These are phyloP conservation scores for Echeneis naucrates DNA, from an alignment of 2,797 vertebrate genomes.

Conservation along the genomic window DNA sequence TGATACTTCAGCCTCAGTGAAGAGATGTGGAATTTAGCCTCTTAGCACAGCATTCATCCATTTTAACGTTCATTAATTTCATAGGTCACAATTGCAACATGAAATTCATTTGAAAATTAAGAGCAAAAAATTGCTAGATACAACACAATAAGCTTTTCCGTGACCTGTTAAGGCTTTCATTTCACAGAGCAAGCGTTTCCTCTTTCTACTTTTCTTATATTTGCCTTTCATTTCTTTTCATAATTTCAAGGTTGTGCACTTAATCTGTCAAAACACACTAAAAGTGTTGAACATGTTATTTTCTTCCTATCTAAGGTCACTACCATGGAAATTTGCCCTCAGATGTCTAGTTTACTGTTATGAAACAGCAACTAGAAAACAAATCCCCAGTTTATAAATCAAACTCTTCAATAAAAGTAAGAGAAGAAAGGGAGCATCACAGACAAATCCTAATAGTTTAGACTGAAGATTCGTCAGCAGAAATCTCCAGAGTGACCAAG, in stretches of 20 bases:
- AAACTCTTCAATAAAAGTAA: slow-evolving; percentile 18
- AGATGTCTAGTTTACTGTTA: slow-evolving; percentile 26
- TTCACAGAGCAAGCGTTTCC: slow-evolving; percentile 2
- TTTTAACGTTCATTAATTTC: slow-evolving; percentile 61
- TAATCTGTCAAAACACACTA: slow-evolving; percentile 7
- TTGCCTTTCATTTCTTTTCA: slow-evolving; percentile 13
- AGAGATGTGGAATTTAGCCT: slow-evolving; percentile 41
- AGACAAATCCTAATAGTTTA: slow-evolving; percentile 24
- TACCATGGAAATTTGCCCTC: slow-evolving; percentile 23
- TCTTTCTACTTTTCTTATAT: neutral
- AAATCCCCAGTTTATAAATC: slow-evolving; percentile 17
- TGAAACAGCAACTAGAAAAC: slow-evolving; percentile 29
- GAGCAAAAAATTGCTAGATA: slow-evolving; percentile 11
- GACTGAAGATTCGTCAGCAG: slow-evolving; percentile 25
- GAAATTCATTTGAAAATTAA: slow-evolving; percentile 22
- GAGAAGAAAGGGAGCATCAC: slow-evolving; percentile 1
- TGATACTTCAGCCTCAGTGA: slow-evolving; percentile 39
- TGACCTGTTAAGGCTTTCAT: slow-evolving; percentile 1
- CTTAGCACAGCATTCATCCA: slow-evolving; percentile 35
- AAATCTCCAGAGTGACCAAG: slow-evolving; percentile 47
- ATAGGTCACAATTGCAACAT: slow-evolving; percentile 58
- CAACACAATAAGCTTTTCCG: slow-evolving; percentile 2
- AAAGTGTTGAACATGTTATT: neutral
- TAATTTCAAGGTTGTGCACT: neutral
- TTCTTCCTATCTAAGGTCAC: slow-evolving; percentile 7